phyloP scores from a whole-genome alignment of 2,113 vertebrate genomes.

The Ptilonorhynchus violaceus region DNA sequence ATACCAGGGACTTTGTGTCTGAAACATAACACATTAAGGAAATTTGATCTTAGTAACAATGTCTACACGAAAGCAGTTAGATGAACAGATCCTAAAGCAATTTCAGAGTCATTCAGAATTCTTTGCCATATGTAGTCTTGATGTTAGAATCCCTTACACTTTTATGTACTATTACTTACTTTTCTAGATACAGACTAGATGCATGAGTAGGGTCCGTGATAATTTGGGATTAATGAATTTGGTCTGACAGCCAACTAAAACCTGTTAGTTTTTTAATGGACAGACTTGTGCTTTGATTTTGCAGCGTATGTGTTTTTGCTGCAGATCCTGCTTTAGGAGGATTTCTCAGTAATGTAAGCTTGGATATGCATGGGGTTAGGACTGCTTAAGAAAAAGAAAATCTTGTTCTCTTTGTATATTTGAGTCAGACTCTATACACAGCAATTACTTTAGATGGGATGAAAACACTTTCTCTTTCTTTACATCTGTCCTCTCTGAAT shows the following conservation, averaged over 20 bases:
- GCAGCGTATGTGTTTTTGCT: neutral
- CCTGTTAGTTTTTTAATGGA: neutral
- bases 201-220: neutral
- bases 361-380: neutral
- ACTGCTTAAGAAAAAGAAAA: neutral
- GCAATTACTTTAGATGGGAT: neutral
- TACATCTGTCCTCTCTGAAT: neutral
- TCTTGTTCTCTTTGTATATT: neutral
- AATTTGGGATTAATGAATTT: neutral
- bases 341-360: neutral
- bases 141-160: neutral
- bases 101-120: neutral
- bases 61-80: neutral
- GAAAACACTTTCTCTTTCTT: neutral
- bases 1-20: neutral
- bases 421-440: neutral
- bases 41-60: neutral
- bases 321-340: neutral
- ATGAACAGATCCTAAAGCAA: neutral
- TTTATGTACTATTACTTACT: neutral
- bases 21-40: neutral
- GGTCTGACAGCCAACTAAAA: neutral
- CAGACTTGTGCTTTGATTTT: neutral
- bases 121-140: neutral
- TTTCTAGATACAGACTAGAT: neutral